A percentile compares a stretch with the other conserved stretches of the same genome.
Conservation (phyloP, 2,888 invertebrate species). For the Cancer borealis region DNA sequence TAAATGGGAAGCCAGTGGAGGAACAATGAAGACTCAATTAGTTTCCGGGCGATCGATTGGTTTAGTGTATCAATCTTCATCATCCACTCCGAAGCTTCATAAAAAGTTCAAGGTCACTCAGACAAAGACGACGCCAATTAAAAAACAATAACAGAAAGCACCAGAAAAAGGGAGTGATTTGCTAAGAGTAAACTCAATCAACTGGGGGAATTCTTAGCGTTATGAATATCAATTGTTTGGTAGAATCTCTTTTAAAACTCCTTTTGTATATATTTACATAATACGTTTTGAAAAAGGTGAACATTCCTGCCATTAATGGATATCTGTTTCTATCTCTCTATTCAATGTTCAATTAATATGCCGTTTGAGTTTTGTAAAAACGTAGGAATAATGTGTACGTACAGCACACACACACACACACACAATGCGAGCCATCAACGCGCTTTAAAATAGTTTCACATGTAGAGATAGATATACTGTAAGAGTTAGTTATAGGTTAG, state of each 20-base stretch:
- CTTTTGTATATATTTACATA: neutral
- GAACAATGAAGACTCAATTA: neutral
- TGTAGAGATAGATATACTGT: too few species aligned
- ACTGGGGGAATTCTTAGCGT: neutral
- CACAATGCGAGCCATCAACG: too few species aligned
- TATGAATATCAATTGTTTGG: slow-evolving; percentile 15
- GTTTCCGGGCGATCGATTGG: neutral
- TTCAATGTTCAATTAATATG: neutral
- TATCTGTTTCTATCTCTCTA: neutral
- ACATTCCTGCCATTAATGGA: neutral
- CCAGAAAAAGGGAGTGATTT: neutral
- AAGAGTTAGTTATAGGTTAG: too few species aligned
- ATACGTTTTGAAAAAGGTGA: neutral
- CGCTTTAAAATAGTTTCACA: too few species aligned
- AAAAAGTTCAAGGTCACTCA: neutral
- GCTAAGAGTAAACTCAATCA: neutral
- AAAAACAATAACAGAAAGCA: neutral
- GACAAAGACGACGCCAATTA: slow-evolving; percentile 14
- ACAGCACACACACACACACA: too few species aligned
- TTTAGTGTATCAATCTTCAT: neutral
- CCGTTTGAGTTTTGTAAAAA: neutral
- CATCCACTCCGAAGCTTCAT: neutral
- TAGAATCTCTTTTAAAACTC: neutral
- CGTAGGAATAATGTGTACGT: too few species aligned
- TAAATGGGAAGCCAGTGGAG: neutral